phyloP scores from a whole-genome alignment of 2,797 vertebrate species.

The Paramormyrops hopkinsi region DNA sequence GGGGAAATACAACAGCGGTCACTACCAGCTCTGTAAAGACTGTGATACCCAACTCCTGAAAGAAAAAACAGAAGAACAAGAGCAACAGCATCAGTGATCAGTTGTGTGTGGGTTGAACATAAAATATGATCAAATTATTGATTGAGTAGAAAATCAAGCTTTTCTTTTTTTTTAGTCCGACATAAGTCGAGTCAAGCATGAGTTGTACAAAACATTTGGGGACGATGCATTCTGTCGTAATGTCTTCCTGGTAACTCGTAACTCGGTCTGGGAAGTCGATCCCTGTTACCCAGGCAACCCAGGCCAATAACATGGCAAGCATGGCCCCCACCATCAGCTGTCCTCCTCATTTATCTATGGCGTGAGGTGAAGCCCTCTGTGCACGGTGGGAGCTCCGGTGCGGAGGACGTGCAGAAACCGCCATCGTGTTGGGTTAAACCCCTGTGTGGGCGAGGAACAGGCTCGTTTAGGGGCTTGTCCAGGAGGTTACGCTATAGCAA shows the following conservation, averaged over 20 bases:
- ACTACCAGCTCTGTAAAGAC: not conserved
- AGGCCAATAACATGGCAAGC: not conserved
- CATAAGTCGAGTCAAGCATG: not conserved
- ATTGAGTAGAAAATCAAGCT: not conserved
- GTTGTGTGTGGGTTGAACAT: not conserved
- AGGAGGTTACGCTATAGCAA: not conserved
- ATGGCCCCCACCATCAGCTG: not conserved
- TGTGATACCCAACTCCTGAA: not conserved
- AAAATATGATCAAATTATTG: not conserved
- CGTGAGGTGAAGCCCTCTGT: not conserved
- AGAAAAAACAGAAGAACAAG: not conserved
- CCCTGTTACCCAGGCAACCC: conserved; percentile 48
- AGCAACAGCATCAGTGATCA: not conserved
- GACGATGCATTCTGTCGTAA: conserved; percentile 39
- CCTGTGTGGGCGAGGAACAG: not conserved
- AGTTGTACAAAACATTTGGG: conserved; percentile 32
- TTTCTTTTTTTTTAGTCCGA: not conserved
- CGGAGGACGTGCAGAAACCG: not conserved
- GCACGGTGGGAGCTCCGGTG: not conserved
- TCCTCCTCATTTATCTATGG: not conserved
- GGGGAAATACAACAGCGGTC: not conserved
- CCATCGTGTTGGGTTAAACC: not conserved
- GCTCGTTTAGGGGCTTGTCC: not conserved
- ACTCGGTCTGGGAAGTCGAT: conserved; percentile 42
- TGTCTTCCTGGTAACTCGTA: conserved; percentile 43